Percentiles rank a stretch among this genome's conserved stretches.
These are phyloP conservation scores for Eurypyga helias DNA, from an alignment of 2,113 vertebrate genomes.

Conservation along the genomic window DNA sequence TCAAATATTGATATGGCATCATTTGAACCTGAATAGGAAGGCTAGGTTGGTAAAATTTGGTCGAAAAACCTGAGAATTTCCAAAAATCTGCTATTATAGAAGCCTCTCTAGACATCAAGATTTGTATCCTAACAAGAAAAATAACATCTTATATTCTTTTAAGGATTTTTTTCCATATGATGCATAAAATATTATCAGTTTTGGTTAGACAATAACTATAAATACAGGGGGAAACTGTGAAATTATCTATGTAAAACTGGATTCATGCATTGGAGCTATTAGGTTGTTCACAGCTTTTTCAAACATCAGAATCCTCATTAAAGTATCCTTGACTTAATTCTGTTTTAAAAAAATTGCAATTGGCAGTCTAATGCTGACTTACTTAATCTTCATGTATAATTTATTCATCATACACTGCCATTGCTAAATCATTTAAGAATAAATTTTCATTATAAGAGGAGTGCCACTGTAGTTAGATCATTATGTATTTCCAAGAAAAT, in stretches of 20 bases:
- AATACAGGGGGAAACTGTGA: neutral
- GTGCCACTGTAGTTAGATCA: constrained; percentile 28
- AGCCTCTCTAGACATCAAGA: neutral
- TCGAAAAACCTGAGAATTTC: neutral
- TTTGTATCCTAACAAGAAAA: neutral
- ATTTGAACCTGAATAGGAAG: neutral
- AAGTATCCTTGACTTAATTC: constrained; percentile 47
- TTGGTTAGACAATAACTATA: neutral
- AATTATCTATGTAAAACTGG: constrained; percentile 33
- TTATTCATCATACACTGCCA: constrained; percentile 66
- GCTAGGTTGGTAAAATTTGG: neutral
- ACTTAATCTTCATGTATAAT: constrained; percentile 79
- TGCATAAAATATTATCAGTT: neutral
- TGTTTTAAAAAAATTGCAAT: constrained; percentile 48
- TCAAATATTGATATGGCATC: neutral
- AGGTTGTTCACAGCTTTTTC: constrained; percentile 26
- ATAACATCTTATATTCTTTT: neutral
- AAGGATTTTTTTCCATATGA: neutral
- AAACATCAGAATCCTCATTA: constrained; percentile 33
- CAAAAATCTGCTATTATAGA: neutral
- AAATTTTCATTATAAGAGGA: constrained; percentile 70
- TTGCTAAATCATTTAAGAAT: constrained; percentile 78
- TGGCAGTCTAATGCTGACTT: constrained; percentile 60
- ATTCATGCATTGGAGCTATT: constrained; percentile 31
- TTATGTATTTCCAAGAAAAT: constrained; percentile 62